Evolutionary conservation across 2,113 vertebrate genomes (phyloP).

Genomic region (Myxocyprinus asiaticus): DNA sequence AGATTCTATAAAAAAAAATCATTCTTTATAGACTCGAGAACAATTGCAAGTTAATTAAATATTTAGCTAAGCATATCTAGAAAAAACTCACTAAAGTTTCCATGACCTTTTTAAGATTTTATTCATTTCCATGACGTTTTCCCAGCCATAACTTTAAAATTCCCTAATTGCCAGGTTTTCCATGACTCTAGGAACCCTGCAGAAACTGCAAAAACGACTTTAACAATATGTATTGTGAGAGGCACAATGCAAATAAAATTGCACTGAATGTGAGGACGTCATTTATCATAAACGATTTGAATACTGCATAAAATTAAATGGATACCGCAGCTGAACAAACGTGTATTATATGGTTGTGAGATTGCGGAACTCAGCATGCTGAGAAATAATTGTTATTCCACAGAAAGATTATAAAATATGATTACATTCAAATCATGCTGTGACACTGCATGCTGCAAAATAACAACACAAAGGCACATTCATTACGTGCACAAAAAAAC

Average conservation of each 20-base stretch:
- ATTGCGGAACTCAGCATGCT: background rate
- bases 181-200: too few relatives aligned
- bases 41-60: too few relatives aligned
- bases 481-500: slow-evolving; percentile 31
- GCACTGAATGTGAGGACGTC: background rate
- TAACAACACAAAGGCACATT: slow-evolving; percentile 43
- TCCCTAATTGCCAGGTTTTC: too few relatives aligned
- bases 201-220: background rate
- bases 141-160: too few relatives aligned
- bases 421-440: slow-evolving; percentile 39
- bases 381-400: slow-evolving; percentile 39
- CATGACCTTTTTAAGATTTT: too few relatives aligned
- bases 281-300: background rate
- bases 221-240: background rate
- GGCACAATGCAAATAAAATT: background rate
- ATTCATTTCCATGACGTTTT: too few relatives aligned
- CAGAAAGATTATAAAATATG: slow-evolving; percentile 40
- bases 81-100: too few relatives aligned
- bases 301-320: background rate
- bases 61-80: too few relatives aligned
- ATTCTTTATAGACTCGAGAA: too few relatives aligned
- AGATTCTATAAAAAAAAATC: too few relatives aligned
- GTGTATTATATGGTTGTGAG: background rate
- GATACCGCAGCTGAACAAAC: slow-evolving; percentile 4
- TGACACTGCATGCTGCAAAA: slow-evolving; percentile 13